Percentiles rank a stretch among this genome's conserved stretches.
phyloP scores from a whole-genome alignment of 2,113 vertebrate genomes.

The Cyrtonyx montezumae region DNA sequence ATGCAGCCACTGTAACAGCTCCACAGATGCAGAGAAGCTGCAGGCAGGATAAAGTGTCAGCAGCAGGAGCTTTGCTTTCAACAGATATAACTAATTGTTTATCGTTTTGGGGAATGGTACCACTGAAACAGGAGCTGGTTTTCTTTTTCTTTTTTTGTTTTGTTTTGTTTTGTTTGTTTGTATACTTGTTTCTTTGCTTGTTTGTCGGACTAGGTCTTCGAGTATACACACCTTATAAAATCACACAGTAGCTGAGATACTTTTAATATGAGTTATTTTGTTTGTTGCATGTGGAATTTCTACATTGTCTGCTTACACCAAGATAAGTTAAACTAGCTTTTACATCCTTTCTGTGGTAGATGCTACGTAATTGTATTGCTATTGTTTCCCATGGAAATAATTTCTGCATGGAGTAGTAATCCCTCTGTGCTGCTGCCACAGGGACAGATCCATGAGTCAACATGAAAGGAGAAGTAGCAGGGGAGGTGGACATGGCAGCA shows the following conservation, averaged over 20 bases:
- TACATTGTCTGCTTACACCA: not conserved
- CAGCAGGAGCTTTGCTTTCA: slow-evolving; percentile 22
- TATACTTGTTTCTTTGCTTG: not conserved
- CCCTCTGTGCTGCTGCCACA: too few relatives aligned
- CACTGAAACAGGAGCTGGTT: slow-evolving; percentile 2
- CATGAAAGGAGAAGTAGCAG: not conserved
- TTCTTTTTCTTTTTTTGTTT: not conserved
- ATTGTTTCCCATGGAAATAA: not conserved
- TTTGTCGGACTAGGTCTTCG: not conserved
- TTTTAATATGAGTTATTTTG: not conserved
- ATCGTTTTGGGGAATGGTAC: slow-evolving; percentile 39
- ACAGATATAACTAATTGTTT: not conserved
- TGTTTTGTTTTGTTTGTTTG: not conserved
- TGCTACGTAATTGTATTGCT: not conserved
- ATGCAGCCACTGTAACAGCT: not conserved
- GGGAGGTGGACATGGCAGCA: not conserved
- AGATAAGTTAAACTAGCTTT: not conserved
- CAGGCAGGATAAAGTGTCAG: not conserved
- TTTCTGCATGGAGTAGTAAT: not conserved
- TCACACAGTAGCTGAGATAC: not conserved
- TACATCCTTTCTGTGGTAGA: not conserved
- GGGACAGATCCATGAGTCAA: not conserved
- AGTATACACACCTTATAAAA: not conserved
- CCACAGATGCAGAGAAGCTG: not conserved
- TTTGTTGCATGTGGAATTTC: not conserved